Evolutionary conservation across 2,113 vertebrate genomes (phyloP), one percentile per base, ranked within the genome.

Genomic region (Oncorhynchus kisutch): DNA sequence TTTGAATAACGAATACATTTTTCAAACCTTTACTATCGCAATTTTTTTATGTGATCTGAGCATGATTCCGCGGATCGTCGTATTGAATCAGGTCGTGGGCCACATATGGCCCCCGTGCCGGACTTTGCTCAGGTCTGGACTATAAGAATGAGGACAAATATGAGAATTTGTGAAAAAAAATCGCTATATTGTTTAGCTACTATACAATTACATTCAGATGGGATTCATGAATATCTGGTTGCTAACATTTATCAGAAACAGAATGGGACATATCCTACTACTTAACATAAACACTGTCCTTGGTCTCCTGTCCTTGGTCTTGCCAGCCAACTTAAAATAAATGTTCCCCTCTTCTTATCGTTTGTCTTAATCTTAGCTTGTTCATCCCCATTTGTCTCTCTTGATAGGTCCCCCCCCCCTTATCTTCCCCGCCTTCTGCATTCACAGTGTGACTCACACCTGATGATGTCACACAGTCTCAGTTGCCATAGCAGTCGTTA

Each of bases 401-500:
- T 11, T 45, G 39, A 45, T 11, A 45, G 39, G 39, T 45, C 2
- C 9, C 39, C 12, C 11, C 64, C 27, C 27, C 27, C 27, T 27
- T 27, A 2, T 3, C 27, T 3, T 13, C 22, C 13, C 24, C 24
- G 71, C 48, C 39, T 27, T 27, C 24, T 14, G 24, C 70, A 70
- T 81, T 64, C 49, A 71, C 80, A 73, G 13, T 20, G 72, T 91
- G 88, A 92, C 89, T 93, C 90, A 92, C 72, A 82, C 78, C 81
- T 71, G 76, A 84, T 91, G 88, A 91, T 88, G 90, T 91, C 90
- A 90, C 80, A 74, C 70, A 66, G 74, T 66, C 78, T 86, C 39
- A 45, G 89, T 93, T 91, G 84, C 90, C 83, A 91, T 90, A 86
- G 88, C 78, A 85, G 83, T 90, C n/a, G 77, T 80, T 87, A 88